Conservation (phyloP, 2,113 vertebrate species). For the Channa maculata region DNA sequence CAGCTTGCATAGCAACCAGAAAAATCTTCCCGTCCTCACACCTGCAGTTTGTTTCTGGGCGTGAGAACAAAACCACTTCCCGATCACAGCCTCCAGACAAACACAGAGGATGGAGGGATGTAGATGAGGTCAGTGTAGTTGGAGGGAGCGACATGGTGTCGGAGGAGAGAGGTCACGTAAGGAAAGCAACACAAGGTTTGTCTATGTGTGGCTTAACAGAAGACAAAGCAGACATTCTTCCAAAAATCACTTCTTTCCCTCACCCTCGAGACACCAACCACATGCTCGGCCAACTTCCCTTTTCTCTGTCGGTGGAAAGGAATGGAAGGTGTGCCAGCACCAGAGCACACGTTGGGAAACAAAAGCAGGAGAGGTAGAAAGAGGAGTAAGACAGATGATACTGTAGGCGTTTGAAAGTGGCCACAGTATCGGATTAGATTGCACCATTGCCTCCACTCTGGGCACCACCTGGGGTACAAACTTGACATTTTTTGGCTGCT, state of each 20-base stretch:
- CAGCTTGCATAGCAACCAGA: too few species aligned
- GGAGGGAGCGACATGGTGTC: not conserved
- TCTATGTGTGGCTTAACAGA: not conserved
- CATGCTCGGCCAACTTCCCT: not conserved
- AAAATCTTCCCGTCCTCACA: not conserved
- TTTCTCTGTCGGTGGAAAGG: not conserved
- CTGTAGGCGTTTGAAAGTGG: too few species aligned
- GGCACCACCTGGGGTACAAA: not conserved
- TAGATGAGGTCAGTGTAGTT: not conserved
- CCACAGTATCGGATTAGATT: too few species aligned
- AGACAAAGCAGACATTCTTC: not conserved
- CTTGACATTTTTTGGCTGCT: too few species aligned
- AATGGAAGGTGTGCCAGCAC: not conserved
- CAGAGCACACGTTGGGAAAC: constrained; percentile 2
- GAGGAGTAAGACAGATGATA: not conserved
- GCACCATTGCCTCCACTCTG: not conserved
- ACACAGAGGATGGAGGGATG: not conserved
- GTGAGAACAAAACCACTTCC: not conserved
- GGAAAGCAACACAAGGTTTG: not conserved
- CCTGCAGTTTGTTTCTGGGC: not conserved
- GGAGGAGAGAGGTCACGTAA: not conserved
- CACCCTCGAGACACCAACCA: not conserved
- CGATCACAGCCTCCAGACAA: constrained; percentile 1
- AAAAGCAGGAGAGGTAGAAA: not conserved
- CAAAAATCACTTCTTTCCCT: constrained; percentile 1